Conservation (phyloP, 2,888 invertebrate species). For the Hipparchia semele region DNA sequence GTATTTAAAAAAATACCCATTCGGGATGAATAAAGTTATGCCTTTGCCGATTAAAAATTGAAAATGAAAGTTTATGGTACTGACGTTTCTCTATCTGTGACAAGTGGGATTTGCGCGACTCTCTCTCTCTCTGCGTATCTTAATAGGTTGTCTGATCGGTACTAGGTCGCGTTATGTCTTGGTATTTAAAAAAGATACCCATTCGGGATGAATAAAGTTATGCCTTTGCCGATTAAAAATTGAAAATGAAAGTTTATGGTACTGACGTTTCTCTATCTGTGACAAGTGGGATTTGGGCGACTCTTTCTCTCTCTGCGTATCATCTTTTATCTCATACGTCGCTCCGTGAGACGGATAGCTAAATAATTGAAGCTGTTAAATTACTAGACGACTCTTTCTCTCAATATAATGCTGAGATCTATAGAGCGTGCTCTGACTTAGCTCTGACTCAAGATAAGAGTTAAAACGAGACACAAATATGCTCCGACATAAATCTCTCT, state of each 20-base stretch:
- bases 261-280: not conserved
- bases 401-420: not conserved
- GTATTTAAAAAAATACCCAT: not conserved
- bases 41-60: not conserved
- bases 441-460: too few species aligned
- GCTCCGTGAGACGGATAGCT: not conserved
- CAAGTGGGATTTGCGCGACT: not conserved
- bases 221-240: not conserved
- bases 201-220: not conserved
- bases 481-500: too few species aligned
- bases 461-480: too few species aligned
- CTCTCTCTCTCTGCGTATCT: not conserved
- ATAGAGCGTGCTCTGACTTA: too few species aligned
- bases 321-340: not conserved
- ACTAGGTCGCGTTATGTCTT: conserved; percentile 24
- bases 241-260: not conserved
- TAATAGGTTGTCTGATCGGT: not conserved
- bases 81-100: not conserved
- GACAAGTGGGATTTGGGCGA: not conserved
- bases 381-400: not conserved
- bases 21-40: not conserved
- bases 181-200: not conserved
- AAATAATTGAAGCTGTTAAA: not conserved
- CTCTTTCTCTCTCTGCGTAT: not conserved
- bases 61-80: not conserved